These are phyloP conservation scores for Imbricaverruca yamaguchii DNA, from an alignment of 2,888 invertebrate genomes.

Conservation along the genomic window DNA sequence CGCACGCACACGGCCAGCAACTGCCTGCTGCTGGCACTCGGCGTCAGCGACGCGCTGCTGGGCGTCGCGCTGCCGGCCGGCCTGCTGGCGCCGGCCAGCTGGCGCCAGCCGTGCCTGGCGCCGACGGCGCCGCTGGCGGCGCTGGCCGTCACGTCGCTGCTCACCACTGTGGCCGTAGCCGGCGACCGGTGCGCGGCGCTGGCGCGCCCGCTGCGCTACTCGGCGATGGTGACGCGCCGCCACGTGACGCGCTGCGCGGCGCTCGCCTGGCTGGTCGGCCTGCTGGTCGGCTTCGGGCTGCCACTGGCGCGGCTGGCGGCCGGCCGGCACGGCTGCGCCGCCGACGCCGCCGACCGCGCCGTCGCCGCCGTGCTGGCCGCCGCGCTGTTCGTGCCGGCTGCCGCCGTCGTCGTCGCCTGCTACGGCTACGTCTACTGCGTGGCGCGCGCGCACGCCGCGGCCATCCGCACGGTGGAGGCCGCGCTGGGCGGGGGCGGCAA, in stretches of 20 bases:
- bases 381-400: constrained; percentile 55
- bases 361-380: constrained; percentile 52
- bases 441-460: constrained; percentile 55
- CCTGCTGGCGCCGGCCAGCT: background rate
- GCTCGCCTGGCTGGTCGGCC: background rate
- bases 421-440: constrained; percentile 57
- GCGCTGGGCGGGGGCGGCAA: constrained; percentile 41
- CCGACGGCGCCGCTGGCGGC: background rate
- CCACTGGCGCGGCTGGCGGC: background rate
- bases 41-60: constrained; percentile 43
- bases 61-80: background rate
- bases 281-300: background rate
- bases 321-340: constrained; percentile 31
- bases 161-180: constrained; percentile 53
- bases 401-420: constrained; percentile 50
- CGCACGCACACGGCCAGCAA: constrained; percentile 5
- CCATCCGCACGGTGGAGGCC: constrained; percentile 54
- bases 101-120: background rate
- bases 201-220: constrained; percentile 54
- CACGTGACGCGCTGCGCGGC: background rate
- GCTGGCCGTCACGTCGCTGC: background rate
- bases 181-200: constrained; percentile 55
- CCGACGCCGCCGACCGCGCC: constrained; percentile 46
- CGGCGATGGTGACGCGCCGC: background rate
- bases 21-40: background rate